Evolutionary conservation across 2,888 invertebrate species (phyloP).

Genomic region (Trachelus tabidus): DNA sequence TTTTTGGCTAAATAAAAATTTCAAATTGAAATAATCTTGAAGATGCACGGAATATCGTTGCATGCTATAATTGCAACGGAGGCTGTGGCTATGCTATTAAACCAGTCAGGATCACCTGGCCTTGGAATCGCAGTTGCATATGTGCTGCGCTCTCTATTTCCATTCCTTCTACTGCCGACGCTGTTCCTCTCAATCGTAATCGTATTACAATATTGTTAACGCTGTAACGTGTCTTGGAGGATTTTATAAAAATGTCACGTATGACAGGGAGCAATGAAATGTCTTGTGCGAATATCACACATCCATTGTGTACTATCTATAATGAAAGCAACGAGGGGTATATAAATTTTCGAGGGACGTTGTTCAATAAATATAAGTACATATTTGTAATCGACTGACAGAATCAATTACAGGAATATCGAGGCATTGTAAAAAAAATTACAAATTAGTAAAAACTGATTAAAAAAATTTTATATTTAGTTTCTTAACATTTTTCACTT

Average conservation of each 20-base stretch:
- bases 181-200: not conserved
- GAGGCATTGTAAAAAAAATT: not conserved
- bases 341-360: not conserved
- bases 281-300: not conserved
- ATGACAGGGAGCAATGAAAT: not conserved
- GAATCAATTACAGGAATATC: not conserved
- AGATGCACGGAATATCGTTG: slow-evolving; percentile 41
- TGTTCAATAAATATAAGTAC: not conserved
- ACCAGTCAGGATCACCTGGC: slow-evolving; percentile 60
- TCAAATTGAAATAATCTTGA: slow-evolving; percentile 29
- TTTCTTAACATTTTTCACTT: not conserved
- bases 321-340: not conserved
- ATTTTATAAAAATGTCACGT: not conserved
- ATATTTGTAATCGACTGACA: not conserved
- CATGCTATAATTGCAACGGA: slow-evolving; percentile 44
- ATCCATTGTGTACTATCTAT: not conserved
- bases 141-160: slow-evolving; percentile 32
- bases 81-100: slow-evolving; percentile 54
- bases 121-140: slow-evolving; percentile 58
- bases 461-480: not conserved
- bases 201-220: not conserved
- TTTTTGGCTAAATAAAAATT: not conserved
- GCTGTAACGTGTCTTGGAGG: not conserved
- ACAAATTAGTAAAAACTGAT: not conserved
- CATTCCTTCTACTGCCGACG: slow-evolving; percentile 3